Evolutionary conservation across 2,797 vertebrate species (phyloP), one percentile per base, ranked within the genome.

Genomic region (Hydrocynus forskahlii): DNA sequence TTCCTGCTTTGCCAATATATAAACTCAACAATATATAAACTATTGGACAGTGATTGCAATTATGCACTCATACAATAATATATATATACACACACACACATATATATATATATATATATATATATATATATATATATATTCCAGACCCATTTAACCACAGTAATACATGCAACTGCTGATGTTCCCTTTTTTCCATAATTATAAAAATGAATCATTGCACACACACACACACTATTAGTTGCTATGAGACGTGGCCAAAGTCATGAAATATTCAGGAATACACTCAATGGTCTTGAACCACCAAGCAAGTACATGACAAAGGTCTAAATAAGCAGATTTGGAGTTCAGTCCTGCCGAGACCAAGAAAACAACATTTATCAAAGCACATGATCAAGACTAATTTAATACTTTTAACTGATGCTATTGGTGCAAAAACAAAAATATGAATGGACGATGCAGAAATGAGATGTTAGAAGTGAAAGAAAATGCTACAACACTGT

Each of bases 131-230:
- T n/a, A n/a, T n/a, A n/a, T n/a, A n/a, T n/a, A n/a, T n/a, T 40
- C 48, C 55, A 81, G 25, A 12, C 21, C 25, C 79, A 25, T 74
- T 77, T 75, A 57, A 81, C 29, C 59, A 35, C 70, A 68, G 48
- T 8, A 66, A 67, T 75, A 66, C 16, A 76, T 67, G 72, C 45
- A 68, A 25, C 50, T 52, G 54, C 54, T 73, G 14, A 69, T 50
- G 75, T 55, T 72, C 16, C n/a, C 21, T 5, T 29, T 23, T 59
- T 45, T 62, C 40, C 60, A 17, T 29, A 52, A 54, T 14, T 7
- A n/a, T 67, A 73, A 74, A 54, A 67, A 75, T 13, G 7, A 29
- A 66, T 25, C 50, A 52, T 7, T 25, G 23, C 21, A 29, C 29
- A 29, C 29, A 29, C 29, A 29, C 29, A 45, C 40, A 3, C n/a